Base-by-base conservation (phyloP, 2,888 invertebrate species). In the Ceratothoa steindachneri region DNA sequence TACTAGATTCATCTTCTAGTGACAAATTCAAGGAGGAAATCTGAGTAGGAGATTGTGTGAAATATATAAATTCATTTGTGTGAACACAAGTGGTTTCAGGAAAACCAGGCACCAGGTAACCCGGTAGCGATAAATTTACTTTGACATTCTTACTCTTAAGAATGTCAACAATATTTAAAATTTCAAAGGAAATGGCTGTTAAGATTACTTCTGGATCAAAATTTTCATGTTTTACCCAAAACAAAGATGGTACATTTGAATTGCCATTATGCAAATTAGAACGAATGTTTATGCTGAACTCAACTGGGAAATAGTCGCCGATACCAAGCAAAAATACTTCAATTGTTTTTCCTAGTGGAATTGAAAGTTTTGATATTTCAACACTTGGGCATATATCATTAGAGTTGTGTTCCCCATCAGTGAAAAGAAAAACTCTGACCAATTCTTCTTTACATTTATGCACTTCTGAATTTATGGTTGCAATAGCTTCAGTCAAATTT, bases 221-320 rank as follows among this genome's bases (percentile, higher is more conserved):
- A 1, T 29, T 27, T n/a, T n/a, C n/a, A n/a, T n/a, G n/a, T 22
- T 65, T 60, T 0, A 67, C 64, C 71, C 67, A 66, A 51, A 74
- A 74, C 2, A 74, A 27, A n/a, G 65, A 55, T 0, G 74, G 74
- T 7, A 71, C 9, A 30, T 67, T 71, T 12, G 41, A 66, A 22
- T 24, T 67, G 7, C 74, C 74, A 60, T 67, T 77, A 69, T 77
- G 77, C 28, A 77, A 30, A 1, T n/a, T 19, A 4, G 77, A 77
- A 27, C 77, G 41, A 71, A 65, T 74, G 74, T 1, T 41, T n/a
- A 74, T 31, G 19, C 74, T 74, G 55, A 67, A 69, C n/a, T 71
- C 28, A 2, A 74, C 71, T n/a, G 71, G 74, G 27, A 74, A 74
- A 22, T 75, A 72, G 41, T 52, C 15, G 3, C 72, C 55, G 19